A percentile compares a stretch with the other conserved stretches of the same genome.
Evolutionary conservation across 2,888 invertebrate genomes (phyloP).

Genomic region (Catocala nupta): DNA sequence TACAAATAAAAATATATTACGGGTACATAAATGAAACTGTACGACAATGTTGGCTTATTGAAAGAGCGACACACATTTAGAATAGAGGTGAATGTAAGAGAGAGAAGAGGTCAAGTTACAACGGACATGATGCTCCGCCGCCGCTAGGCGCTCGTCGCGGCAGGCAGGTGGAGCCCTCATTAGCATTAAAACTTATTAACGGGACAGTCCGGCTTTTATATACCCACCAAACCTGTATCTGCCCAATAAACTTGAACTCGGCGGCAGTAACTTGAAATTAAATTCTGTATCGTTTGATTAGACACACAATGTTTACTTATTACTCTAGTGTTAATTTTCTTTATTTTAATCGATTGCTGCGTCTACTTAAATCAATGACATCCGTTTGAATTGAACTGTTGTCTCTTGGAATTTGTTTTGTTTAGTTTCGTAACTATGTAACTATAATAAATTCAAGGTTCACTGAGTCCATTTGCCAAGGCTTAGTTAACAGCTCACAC

Average conservation of each 20-base stretch:
- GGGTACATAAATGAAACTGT: neutral
- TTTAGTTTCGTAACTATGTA: constrained; percentile 62
- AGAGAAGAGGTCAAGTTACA: constrained; percentile 33
- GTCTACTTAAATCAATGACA: constrained; percentile 13
- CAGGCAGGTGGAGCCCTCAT: constrained; percentile 73
- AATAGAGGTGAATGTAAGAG: constrained; percentile 9
- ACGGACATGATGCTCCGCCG: constrained; percentile 46
- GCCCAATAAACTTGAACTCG: constrained; percentile 60
- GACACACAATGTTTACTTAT: constrained; percentile 14
- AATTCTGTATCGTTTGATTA: constrained; percentile 39
- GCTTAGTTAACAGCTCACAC: constrained; percentile 63
- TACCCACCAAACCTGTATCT: constrained; percentile 66
- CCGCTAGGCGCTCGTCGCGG: constrained; percentile 41
- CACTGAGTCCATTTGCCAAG: constrained; percentile 67
- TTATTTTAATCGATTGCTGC: constrained; percentile 17
- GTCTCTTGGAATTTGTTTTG: constrained; percentile 60
- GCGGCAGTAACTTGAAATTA: constrained; percentile 42
- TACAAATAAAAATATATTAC: neutral
- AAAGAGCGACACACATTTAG: constrained; percentile 2
- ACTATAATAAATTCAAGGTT: constrained; percentile 71
- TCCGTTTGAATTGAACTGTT: constrained; percentile 43
- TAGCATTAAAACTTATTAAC: constrained; percentile 81
- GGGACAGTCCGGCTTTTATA: constrained; percentile 65
- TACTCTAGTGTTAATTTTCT: constrained; percentile 13
- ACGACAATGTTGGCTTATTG: neutral